Base-by-base conservation (phyloP, 1,140 invertebrate genomes). In the Intoshia linei region DNA sequence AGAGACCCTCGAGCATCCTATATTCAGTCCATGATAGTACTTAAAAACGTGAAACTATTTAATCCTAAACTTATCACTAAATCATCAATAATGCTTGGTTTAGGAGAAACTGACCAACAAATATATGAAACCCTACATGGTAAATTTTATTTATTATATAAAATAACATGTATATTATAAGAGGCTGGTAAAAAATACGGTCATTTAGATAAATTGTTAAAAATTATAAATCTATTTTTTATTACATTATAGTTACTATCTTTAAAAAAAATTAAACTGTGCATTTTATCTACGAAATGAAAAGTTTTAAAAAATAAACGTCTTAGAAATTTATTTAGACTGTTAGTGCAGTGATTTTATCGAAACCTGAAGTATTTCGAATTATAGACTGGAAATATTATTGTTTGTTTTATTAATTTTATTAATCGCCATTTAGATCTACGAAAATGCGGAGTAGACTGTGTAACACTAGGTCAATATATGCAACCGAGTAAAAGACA, bases 401-500 rank as follows among this genome's bases (percentile, higher is more conserved):
- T 7, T 33, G 17, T 18, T 13, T 11, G 18, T 13, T 7, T 15
- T 33, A 7, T 17, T 33, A 10, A 15, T 11, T 10, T 10, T 7
- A 10, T 18, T 10, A 33, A 7, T 37, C 6, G 11, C 11, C 22
- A 39, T 36, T 19, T 48, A 68, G 77, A 84, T 62, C 55, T 87
- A 3, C 61, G 69, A 40, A 50, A 57, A 14, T 68, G 61, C 23
- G 71, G 70, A 20, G 84, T 95, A 0, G 83, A 93, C 50, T 90
- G 81, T 54, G 46, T 98, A 0, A 98, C 90, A 1, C 59, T 98
- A 5, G 90, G 90, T 0, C 90, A 98, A 53, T 98, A 98, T 53
- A 95, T 98, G 81, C 87, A 95, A 54, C 84, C 87, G 1, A 93
- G 84, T 2, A 92, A 87, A 51, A 64, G 70, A 34, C 87, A 98